Evolutionary conservation across 2,888 invertebrate species (phyloP).

Genomic region (Rhagonycha fulva): DNA sequence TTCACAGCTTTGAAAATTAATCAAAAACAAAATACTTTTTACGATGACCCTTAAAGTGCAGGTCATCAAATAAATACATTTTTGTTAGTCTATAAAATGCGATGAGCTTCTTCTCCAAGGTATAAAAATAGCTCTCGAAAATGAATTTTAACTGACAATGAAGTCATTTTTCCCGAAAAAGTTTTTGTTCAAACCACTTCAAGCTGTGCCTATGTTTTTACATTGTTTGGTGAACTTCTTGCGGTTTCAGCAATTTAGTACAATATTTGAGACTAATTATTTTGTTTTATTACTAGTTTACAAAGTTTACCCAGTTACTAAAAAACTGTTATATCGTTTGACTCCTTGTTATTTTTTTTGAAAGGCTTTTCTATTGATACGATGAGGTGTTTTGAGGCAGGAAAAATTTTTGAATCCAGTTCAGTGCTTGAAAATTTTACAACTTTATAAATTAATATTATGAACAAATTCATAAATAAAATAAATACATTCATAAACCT

Average conservation of each 20-base stretch:
- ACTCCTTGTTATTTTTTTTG: not conserved
- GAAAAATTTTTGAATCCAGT: too few species aligned
- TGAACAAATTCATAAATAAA: too few species aligned
- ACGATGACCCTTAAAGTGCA: not conserved
- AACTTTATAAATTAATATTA: too few species aligned
- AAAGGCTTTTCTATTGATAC: too few species aligned
- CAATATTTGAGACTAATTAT: too few species aligned
- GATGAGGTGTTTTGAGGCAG: too few species aligned
- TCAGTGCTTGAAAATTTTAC: too few species aligned
- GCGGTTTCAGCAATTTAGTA: not conserved
- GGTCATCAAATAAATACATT: not conserved
- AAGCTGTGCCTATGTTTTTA: not conserved
- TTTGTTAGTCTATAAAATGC: not conserved
- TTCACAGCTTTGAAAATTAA: not conserved
- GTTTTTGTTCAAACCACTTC: not conserved
- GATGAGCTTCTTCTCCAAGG: not conserved
- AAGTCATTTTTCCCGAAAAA: not conserved
- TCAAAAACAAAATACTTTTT: not conserved
- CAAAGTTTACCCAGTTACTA: not conserved
- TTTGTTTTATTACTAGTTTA: not conserved
- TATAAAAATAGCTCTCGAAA: not conserved
- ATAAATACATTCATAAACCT: too few species aligned
- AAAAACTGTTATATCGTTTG: not conserved
- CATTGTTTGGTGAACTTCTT: not conserved
- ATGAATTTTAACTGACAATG: not conserved